Conservation (phyloP, 2,797 vertebrate species). For the Furcifer pardalis region DNA sequence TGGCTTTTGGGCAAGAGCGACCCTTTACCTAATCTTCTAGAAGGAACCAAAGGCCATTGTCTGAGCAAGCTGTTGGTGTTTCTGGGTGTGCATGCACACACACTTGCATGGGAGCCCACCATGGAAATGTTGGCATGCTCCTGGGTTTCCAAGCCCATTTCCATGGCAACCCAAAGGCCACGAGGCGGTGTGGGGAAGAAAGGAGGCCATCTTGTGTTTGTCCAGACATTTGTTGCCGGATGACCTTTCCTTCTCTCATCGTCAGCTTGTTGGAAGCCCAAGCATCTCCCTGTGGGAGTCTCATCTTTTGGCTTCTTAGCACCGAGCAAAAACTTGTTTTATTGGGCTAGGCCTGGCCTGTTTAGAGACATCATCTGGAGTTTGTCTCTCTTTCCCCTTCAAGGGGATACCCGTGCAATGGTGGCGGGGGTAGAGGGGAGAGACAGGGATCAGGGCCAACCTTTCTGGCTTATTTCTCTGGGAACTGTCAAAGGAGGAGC, state of each 20-base stretch:
- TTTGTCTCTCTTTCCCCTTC: not conserved
- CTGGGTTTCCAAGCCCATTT: conserved; percentile 11
- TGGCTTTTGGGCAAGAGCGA: no score
- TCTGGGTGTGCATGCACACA: not conserved
- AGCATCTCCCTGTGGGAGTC: conserved; percentile 17
- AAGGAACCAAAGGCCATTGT: not conserved
- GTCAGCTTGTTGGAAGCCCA: conserved; percentile 36
- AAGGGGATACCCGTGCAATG: not conserved
- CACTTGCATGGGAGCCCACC: not conserved
- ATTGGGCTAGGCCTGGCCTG: not conserved
- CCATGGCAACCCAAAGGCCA: conserved; percentile 24
- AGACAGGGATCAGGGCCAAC: not conserved
- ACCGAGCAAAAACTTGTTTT: not conserved
- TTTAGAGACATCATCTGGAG: not conserved
- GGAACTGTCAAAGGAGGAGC: not conserved
- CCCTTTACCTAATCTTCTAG: not conserved
- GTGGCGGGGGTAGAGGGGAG: no score
- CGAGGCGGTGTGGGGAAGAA: not conserved
- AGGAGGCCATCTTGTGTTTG: conserved; percentile 13
- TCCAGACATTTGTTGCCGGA: conserved; percentile 13
- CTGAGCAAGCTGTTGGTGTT: not conserved
- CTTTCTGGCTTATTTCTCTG: not conserved
- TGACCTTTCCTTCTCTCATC: conserved; percentile 15
- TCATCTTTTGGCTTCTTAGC: not conserved
- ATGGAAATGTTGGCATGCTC: conserved; percentile 15